A percentile compares a stretch with the other conserved stretches of the same genome.
Conservation (phyloP, 2,888 invertebrate genomes). For the Spodoptera picta region DNA sequence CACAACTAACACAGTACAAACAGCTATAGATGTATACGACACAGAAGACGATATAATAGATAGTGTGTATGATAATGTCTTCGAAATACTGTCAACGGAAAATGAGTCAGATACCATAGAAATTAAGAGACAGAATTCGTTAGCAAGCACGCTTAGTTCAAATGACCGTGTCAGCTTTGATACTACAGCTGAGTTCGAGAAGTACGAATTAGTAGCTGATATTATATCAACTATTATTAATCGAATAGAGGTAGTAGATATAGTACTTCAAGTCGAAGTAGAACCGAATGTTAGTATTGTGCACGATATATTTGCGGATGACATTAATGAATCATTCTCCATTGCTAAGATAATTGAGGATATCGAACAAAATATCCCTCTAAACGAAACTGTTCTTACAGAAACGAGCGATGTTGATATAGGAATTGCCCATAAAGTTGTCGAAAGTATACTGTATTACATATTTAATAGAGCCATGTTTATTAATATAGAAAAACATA, state of each 20-base stretch:
- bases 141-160: slow-evolving; percentile 66
- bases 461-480: slow-evolving; percentile 74
- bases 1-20: slow-evolving; percentile 34
- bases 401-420: slow-evolving; percentile 69
- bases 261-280: slow-evolving; percentile 9
- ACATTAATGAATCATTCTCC: slow-evolving; percentile 67
- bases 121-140: slow-evolving; percentile 56
- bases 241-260: slow-evolving; percentile 62
- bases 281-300: not conserved
- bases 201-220: slow-evolving; percentile 76
- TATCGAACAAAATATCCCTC: slow-evolving; percentile 65
- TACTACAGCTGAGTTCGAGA: slow-evolving; percentile 83
- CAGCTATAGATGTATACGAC: slow-evolving; percentile 52
- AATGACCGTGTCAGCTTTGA: slow-evolving; percentile 72
- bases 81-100: slow-evolving; percentile 39
- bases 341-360: slow-evolving; percentile 76
- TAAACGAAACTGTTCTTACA: slow-evolving; percentile 70
- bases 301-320: slow-evolving; percentile 9
- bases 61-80: slow-evolving; percentile 41
- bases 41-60: slow-evolving; percentile 41
- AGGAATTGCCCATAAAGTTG: slow-evolving; percentile 65
- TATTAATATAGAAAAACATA: slow-evolving; percentile 57
- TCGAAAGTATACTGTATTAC: slow-evolving; percentile 78
- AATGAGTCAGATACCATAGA: slow-evolving; percentile 29
- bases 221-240: slow-evolving; percentile 69